Conservation (phyloP, 2,113 vertebrate genomes). For the Uria aalge region DNA sequence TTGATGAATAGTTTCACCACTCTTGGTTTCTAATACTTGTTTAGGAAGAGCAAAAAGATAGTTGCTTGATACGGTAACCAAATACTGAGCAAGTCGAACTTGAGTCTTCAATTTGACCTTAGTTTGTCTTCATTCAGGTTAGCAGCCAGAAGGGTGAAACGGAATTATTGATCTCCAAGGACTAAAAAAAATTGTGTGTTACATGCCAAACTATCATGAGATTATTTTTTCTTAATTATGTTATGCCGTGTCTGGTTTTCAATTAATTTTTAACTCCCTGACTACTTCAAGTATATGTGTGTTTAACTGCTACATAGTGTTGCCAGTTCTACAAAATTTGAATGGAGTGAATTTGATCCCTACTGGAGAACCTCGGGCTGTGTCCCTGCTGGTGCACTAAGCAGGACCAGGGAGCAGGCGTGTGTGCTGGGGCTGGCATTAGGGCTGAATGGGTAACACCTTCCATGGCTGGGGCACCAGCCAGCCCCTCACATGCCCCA, state of each 20-base stretch:
- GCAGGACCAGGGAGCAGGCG: accelerated
- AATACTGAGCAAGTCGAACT: background rate
- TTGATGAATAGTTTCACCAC: background rate
- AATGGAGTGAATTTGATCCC: background rate
- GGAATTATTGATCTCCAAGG: background rate
- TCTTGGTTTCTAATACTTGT: background rate
- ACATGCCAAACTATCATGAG: background rate
- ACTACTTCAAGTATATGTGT: background rate
- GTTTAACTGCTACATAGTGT: background rate
- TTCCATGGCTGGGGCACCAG: background rate
- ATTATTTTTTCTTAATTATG: background rate
- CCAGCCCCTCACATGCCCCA: background rate
- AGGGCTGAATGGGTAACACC: accelerated
- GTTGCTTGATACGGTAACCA: background rate
- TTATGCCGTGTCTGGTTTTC: background rate
- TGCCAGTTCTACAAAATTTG: background rate
- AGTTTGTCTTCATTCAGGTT: background rate
- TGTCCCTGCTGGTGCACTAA: background rate
- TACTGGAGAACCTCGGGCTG: background rate
- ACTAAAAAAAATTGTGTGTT: background rate
- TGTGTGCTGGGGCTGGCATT: accelerated
- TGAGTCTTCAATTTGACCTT: background rate
- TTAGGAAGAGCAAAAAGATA: background rate
- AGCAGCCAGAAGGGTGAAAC: background rate
- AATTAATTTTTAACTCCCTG: background rate